Base-by-base conservation (phyloP, 2,113 vertebrate species). In the Apodemus sylvaticus region DNA sequence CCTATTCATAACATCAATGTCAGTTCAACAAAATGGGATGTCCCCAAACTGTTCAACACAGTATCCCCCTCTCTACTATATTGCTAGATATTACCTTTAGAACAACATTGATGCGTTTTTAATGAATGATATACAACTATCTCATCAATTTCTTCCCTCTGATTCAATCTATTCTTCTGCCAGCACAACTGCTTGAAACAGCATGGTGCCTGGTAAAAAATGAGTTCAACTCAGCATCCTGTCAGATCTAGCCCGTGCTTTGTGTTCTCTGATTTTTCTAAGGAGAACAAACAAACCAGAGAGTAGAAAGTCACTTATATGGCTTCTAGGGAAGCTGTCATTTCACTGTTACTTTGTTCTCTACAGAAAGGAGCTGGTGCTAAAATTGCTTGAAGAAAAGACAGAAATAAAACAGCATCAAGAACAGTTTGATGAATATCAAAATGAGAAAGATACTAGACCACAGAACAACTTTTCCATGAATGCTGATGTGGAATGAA, bases 221-320 rank as follows among this genome's bases (percentile, higher is more conserved):
- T 39, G 78, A 95, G 77, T 94, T 91, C 58, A 73, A 5, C 78
- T 45, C 86, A 89, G 96, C 66, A 19, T 95, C 95, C 89, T 95
- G 90, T 95, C 94, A 95, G 62, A 87, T 85, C 29, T 42, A 62
- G 86, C 2, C 76, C 36, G 9, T 71, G 94, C 92, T 96, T 95
- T 96, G 90, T 85, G 64, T 91, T 94, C 89, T 96, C 89, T 97
- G 78, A 96, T 97, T 94, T 94, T 96, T 96, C 93, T 95, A 60
- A 94, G 88, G 94, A 94, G 85, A 96, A 96, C 94, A 98, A 96
- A 97, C 89, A 96, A 92, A 94, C n/a, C 53, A 0, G 0, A 64
- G 95, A 0, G 0, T 83, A 83, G 93, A 93, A 93, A 82, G 86
- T 14, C 87, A 95, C 60, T 97, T 95, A 93, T 86, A 95, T 76